Percentiles rank a stretch among this genome's conserved stretches.
phyloP scores from a whole-genome alignment of 2,888 invertebrate genomes.

The Micoletzkya japonica region DNA sequence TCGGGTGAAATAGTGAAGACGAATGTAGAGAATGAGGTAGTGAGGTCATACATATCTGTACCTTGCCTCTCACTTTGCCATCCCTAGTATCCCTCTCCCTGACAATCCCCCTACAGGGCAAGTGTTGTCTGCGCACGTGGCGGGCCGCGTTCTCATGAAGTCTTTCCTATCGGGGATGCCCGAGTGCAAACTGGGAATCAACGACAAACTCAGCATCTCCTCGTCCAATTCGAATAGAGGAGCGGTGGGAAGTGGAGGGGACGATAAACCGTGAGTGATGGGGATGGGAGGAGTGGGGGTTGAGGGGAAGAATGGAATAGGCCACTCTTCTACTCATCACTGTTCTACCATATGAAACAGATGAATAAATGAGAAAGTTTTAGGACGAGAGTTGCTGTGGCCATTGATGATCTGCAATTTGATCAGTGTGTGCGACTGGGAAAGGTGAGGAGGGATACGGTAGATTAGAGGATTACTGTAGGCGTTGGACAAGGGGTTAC shows the following conservation, averaged over 20 bases:
- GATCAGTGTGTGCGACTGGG: constrained; percentile 98
- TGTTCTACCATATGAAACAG: constrained; percentile 74
- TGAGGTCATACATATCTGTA: no score
- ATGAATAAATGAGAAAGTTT: not conserved
- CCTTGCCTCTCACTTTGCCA: not conserved
- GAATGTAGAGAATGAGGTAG: no score
- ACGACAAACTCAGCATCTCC: constrained; percentile 96
- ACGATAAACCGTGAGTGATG: constrained; percentile 31
- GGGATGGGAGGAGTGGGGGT: no score
- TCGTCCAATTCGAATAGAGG: constrained; percentile 67
- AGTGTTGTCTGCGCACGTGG: constrained; percentile 95
- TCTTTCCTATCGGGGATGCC: constrained; percentile 99
- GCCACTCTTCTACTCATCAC: not conserved
- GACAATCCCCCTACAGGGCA: constrained; percentile 77
- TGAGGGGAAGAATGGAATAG: constrained; percentile 67
- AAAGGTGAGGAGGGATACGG: no score
- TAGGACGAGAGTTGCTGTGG: constrained; percentile 86
- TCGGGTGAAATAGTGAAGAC: no score
- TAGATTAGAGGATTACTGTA: no score
- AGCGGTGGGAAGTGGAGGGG: constrained; percentile 71
- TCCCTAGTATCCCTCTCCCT: no score
- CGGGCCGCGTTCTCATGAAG: constrained; percentile 99
- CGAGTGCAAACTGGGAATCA: constrained; percentile 98
- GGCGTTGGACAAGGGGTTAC: no score
- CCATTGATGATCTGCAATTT: constrained; percentile 99